Evolutionary conservation across 1,140 invertebrate genomes (phyloP), one percentile per base, ranked within the genome.

Genomic region (Dinoponera quadriceps): DNA sequence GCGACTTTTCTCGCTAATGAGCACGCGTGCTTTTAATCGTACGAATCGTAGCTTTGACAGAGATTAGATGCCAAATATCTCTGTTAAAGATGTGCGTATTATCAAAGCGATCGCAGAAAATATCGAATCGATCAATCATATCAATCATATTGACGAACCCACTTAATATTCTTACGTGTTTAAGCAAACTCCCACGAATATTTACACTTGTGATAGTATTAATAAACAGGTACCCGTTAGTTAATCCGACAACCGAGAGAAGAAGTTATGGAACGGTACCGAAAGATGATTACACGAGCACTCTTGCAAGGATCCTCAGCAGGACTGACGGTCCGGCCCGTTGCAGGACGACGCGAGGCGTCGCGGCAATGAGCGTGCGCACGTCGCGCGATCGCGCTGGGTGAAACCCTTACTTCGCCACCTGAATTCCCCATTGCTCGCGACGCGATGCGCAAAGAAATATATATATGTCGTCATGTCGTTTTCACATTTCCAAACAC

Each of bases 301-400:
- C 83, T 89, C 90, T 87, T 88, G 73, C 59, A 89, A 91, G 89
- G 86, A 89, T 91, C 86, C 90, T 91, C 91, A 90, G 83, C 77
- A 90, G 90, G 85, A 93, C 92, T 93, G 92, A 91, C 84, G 87
- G 74, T 62, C 55, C 84, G 81, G 87, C 63, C 83, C 86, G 86
- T 81, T 85, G 78, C 88, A 90, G 90, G 90, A 92, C 86, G 78
- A 86, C 81, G 65, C 83, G 66, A 54, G 27, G 77, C 71, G 69
- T 25, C 74, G 75, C 38, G 60, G 44, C 65, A 83, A 85, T 63
- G 74, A 78, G 71, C 54, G 87, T 89, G 90, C 90, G 89, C 90
- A 80, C 81, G 90, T 88, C 84, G n/a, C 82, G 48, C 57, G 49
- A 33, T 72, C 57, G 16, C 54, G 38, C 14, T 82, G 69, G 44